Evolutionary conservation across 2,113 vertebrate species (phyloP).

Genomic region (Cnemophilus loriae): DNA sequence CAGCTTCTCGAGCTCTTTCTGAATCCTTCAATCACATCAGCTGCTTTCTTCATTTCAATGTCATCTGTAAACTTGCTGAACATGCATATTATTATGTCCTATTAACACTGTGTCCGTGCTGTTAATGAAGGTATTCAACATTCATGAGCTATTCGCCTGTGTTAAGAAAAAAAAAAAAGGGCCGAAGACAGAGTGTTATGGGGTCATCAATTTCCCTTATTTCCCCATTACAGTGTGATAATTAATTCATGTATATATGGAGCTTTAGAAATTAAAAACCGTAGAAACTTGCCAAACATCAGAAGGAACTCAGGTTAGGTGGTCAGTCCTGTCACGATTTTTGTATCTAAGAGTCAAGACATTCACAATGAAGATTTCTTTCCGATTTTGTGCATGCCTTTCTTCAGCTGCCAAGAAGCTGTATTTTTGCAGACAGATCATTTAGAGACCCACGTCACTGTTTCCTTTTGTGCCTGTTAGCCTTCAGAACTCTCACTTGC

Average conservation of each 20-base stretch:
- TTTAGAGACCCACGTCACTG: neutral
- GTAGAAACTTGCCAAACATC: neutral
- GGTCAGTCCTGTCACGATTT: neutral
- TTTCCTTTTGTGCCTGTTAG: neutral
- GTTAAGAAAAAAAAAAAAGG: neutral
- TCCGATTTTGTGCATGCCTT: neutral
- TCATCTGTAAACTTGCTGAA: conserved; percentile 4
- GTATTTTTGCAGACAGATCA: neutral
- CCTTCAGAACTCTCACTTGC: neutral
- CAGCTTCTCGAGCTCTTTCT: neutral
- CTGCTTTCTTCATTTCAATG: neutral
- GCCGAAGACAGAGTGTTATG: neutral
- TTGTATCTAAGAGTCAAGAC: neutral
- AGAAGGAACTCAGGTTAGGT: neutral
- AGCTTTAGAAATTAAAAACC: neutral
- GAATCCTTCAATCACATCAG: neutral
- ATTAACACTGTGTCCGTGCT: neutral
- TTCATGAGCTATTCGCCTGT: neutral
- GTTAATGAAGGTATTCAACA: conserved; percentile 12
- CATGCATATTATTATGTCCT: neutral
- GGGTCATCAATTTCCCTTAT: neutral
- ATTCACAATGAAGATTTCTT: neutral
- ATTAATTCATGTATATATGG: neutral
- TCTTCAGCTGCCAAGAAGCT: neutral
- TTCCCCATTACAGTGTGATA: neutral